Percentiles rank a stretch among this genome's conserved stretches.
These are phyloP conservation scores for Hepsetus odoe DNA, from an alignment of 2,113 vertebrate genomes.

Conservation along the genomic window DNA sequence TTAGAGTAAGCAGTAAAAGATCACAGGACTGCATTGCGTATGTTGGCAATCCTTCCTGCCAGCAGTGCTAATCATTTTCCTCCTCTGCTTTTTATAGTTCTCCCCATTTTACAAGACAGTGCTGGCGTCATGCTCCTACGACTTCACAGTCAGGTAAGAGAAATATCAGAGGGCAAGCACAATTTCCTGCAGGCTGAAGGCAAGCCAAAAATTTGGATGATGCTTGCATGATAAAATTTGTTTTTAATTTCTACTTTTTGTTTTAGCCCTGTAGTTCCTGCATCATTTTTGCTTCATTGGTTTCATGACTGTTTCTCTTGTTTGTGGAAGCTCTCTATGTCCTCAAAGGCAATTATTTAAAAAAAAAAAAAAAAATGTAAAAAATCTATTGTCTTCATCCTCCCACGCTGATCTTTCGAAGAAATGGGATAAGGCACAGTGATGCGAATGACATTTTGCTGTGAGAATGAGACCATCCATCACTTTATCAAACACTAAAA, in stretches of 20 bases:
- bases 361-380: neutral
- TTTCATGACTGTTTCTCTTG: neutral
- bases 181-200: neutral
- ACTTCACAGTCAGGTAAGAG: constrained; percentile 93
- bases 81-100: constrained; percentile 79
- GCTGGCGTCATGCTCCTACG: constrained; percentile 94
- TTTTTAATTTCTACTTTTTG: neutral
- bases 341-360: neutral
- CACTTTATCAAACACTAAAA: neutral
- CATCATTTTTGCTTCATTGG: neutral
- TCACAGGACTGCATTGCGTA: neutral
- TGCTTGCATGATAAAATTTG: neutral
- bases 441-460: constrained; percentile 5
- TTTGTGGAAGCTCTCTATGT: neutral
- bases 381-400: neutral
- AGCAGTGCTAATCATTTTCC: constrained; percentile 37
- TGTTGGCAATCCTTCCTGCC: neutral
- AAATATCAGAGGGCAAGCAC: neutral
- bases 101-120: constrained; percentile 85
- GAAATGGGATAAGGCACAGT: neutral
- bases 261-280: neutral
- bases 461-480: constrained; percentile 27
- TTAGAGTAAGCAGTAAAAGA: neutral
- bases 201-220: neutral
- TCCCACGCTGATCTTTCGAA: neutral